A percentile compares a stretch with the other conserved stretches of the same genome.
These are phyloP conservation scores for Akabosia matsudoensis DNA, from an alignment of 1,140 invertebrate genomes.

Conservation along the genomic window DNA sequence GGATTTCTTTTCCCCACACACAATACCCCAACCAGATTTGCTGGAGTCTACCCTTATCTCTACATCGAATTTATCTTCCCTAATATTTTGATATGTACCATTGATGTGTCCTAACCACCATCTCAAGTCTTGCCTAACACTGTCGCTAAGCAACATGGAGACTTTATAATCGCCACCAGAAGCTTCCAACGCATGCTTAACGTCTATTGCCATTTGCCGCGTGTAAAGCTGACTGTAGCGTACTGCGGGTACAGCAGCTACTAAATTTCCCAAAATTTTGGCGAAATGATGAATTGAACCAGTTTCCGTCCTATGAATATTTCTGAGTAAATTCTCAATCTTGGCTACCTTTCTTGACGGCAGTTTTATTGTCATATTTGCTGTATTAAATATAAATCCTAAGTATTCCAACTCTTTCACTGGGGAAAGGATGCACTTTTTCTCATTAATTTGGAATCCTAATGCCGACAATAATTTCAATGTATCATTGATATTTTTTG, in stretches of 20 bases:
- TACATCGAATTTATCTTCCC: constrained; percentile 20
- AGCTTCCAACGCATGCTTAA: not conserved
- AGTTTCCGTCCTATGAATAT: too few relatives aligned
- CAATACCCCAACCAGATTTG: constrained; percentile 21
- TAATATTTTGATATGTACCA: not conserved
- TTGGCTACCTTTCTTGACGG: not conserved
- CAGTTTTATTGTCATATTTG: not conserved
- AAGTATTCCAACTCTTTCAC: constrained; percentile 21
- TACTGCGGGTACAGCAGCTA: constrained; percentile 19
- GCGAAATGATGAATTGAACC: not conserved
- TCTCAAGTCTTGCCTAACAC: not conserved
- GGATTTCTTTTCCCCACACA: not conserved
- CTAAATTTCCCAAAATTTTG: constrained; percentile 23
- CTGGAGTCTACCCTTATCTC: constrained; percentile 19
- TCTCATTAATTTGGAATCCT: constrained; percentile 26
- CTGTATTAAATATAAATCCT: constrained; percentile 29
- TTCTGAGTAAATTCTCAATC: not conserved
- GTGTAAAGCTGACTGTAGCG: constrained; percentile 27
- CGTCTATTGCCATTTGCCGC: constrained; percentile 10
- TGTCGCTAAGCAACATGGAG: not conserved
- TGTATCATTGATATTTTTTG: not conserved
- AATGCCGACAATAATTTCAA: constrained; percentile 2
- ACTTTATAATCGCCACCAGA: not conserved
- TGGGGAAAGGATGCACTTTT: constrained; percentile 19
- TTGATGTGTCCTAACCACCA: constrained; percentile 23